Base-by-base conservation (phyloP, 2,797 vertebrate genomes). In the Pagetopsis macropterus region DNA sequence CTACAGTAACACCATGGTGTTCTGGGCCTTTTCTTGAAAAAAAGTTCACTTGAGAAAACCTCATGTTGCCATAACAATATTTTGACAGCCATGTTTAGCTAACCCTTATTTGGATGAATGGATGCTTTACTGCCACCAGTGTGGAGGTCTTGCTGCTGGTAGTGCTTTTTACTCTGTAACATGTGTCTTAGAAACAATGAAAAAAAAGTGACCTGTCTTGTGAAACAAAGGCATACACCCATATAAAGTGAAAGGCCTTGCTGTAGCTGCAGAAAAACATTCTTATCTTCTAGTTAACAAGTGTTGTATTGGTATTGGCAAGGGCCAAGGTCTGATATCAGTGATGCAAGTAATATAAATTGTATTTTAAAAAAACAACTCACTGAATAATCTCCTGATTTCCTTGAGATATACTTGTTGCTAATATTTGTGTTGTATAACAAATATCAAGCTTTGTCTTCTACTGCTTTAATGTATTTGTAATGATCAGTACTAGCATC, bases 1-100 rank as follows among this genome's bases (percentile, higher is more conserved):
- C 12, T 51, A 50, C 16, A 7, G 37, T n/a, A 12, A 23, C 3
- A 37, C 10, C 19, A 19, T 52, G 4, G 17, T 19, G 12, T 33
- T 33, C 3, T 45, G 16, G 3, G 1, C n/a, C 52, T 44, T 61
- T 52, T 11, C 27, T 55, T 65, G 7, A 0, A 15, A 56, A 21
- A 37, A 57, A 15, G 21, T 57, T 57, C 5, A 56, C 12, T n/a
- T 11, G 51, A 72, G 44, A 50, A 44, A 72, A 33, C 31, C 14
- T 10, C 58, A 62, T 23, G 27, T 46, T 63, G 23, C 10, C 51
- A 48, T 27, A 41, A 15, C 41, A 49, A 16, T 31, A 72, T 71
- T 52, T 15, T 56, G 60, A 64, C 12, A 43, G 41, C 31, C 33
- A 50, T 44, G 33, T 41, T 56, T 49, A 31, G 48, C 33, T 1